These are phyloP conservation scores for Epistrophe eligans DNA, from an alignment of 2,888 invertebrate species.

Conservation along the genomic window DNA sequence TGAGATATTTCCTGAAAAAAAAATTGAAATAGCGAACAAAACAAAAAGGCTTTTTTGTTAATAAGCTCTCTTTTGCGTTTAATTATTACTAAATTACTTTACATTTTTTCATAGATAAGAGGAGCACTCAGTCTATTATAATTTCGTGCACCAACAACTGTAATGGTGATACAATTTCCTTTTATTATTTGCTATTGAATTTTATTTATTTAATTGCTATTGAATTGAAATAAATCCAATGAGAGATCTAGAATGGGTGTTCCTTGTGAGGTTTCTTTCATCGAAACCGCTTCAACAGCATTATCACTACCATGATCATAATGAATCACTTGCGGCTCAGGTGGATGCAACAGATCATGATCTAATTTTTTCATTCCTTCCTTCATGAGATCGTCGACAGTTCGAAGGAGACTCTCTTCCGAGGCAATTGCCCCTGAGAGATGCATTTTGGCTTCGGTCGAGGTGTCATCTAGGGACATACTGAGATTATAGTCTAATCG, in stretches of 20 bases:
- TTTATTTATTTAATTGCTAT: slow-evolving; percentile 79
- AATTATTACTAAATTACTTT: slow-evolving; percentile 1
- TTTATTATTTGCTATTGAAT: slow-evolving; percentile 80
- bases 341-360: slow-evolving; percentile 63
- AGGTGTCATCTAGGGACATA: slow-evolving; percentile 82
- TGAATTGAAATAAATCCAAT: slow-evolving; percentile 83
- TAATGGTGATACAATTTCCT: neutral
- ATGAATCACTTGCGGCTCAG: slow-evolving; percentile 77
- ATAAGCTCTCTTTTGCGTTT: neutral
- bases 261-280: slow-evolving; percentile 80
- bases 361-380: slow-evolving; percentile 78
- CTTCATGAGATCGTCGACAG: slow-evolving; percentile 82
- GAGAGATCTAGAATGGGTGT: slow-evolving; percentile 81
- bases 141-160: neutral
- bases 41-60: neutral
- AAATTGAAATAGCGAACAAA: too few species aligned
- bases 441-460: slow-evolving; percentile 81
- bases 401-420: slow-evolving; percentile 82
- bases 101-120: neutral
- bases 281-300: slow-evolving; percentile 82
- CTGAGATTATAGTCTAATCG: slow-evolving; percentile 82
- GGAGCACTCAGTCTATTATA: neutral
- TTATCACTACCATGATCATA: slow-evolving; percentile 83
- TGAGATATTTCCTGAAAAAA: too few species aligned
- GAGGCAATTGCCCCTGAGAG: slow-evolving; percentile 82